Conservation (phyloP, 2,113 vertebrate genomes). For the Lutjanus erythropterus region DNA sequence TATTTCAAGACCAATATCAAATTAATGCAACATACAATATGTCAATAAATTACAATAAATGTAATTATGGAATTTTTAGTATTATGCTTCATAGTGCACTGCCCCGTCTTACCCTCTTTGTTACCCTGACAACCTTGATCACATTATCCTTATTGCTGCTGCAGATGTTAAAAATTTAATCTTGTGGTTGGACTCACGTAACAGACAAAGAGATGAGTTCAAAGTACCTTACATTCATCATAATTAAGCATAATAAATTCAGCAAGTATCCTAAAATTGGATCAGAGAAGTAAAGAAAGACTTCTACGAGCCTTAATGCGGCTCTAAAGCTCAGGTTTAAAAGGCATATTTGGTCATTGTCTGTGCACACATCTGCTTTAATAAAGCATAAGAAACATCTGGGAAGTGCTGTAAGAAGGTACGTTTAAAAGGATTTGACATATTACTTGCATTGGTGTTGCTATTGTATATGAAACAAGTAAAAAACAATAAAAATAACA, state of each 20-base stretch:
- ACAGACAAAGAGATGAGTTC: not conserved
- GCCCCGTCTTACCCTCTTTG: not conserved
- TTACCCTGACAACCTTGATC: conserved; percentile 10
- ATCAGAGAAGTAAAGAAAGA: not conserved
- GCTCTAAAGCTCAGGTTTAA: not conserved
- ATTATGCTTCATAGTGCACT: not conserved
- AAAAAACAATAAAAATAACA: conserved; percentile 12
- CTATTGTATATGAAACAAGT: not conserved
- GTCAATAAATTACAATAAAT: not conserved
- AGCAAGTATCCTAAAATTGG: not conserved
- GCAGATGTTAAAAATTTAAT: not conserved
- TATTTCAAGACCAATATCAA: not conserved
- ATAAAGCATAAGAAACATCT: conserved; percentile 25
- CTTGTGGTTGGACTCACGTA: not conserved
- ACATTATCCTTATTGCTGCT: not conserved
- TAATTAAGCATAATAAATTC: not conserved
- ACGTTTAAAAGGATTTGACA: not conserved
- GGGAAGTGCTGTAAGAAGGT: too few species aligned
- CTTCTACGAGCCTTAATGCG: not conserved
- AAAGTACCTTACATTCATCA: conserved; percentile 37
- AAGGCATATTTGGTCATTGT: not conserved
- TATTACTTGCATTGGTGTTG: conserved; percentile 32
- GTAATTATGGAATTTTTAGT: not conserved
- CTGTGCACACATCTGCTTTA: conserved; percentile 2
- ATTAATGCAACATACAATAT: not conserved